Percentiles rank a stretch among this genome's conserved stretches.
Evolutionary conservation across 2,797 vertebrate species (phyloP).

Genomic region (Scolopax bukidnonensis): DNA sequence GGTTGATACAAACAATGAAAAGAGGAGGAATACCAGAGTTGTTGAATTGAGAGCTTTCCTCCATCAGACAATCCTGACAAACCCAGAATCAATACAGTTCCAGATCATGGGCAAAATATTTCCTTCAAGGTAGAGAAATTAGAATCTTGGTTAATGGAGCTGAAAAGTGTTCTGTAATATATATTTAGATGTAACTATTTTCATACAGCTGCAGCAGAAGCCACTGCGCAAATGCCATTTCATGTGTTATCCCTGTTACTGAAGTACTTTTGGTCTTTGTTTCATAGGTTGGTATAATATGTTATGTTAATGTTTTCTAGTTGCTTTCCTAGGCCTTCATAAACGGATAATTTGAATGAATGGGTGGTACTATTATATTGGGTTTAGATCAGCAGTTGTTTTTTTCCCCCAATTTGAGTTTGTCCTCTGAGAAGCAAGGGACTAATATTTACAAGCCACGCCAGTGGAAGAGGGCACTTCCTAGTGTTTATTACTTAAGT

Average conservation of each 20-base stretch:
- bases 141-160: neutral
- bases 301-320: neutral
- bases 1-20: constrained; percentile 64
- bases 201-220: neutral
- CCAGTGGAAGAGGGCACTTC: neutral
- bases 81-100: constrained; percentile 65
- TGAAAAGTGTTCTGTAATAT: neutral
- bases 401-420: neutral
- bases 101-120: constrained; percentile 78
- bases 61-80: constrained; percentile 76
- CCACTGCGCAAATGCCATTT: neutral
- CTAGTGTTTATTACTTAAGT: neutral
- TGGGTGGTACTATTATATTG: neutral
- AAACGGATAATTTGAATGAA: neutral
- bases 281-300: neutral
- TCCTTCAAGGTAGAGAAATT: constrained; percentile 76
- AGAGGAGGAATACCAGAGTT: constrained; percentile 37
- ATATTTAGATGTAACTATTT: neutral
- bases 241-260: neutral
- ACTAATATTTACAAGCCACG: neutral
- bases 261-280: neutral
- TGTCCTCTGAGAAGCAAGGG: neutral
- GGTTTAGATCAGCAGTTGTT: neutral
- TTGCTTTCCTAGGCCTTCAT: neutral
- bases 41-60: constrained; percentile 71